These are phyloP conservation scores for Sebastiscus albofasciatus DNA, from an alignment of 2,797 vertebrate genomes.

Conservation along the genomic window DNA sequence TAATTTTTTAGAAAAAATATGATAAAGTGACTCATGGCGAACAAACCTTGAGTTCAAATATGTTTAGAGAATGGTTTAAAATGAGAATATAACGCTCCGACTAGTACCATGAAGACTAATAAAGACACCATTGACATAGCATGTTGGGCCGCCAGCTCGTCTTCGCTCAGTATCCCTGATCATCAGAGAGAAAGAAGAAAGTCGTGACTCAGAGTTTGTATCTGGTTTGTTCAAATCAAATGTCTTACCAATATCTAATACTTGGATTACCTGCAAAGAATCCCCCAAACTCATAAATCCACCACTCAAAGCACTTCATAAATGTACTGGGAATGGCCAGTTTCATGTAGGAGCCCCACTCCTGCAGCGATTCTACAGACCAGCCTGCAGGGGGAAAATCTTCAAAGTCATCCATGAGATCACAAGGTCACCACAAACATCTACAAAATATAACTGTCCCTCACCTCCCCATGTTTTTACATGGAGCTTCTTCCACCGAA, in stretches of 20 bases:
- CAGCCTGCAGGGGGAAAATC: slow-evolving; percentile 84
- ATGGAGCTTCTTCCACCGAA: slow-evolving; percentile 88
- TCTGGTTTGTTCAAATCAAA: not conserved
- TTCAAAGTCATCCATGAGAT: not conserved
- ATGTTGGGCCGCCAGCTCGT: slow-evolving; percentile 89
- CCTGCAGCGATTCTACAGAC: slow-evolving; percentile 88
- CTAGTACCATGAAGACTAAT: slow-evolving; percentile 87
- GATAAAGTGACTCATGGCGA: not conserved
- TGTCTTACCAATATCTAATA: not conserved
- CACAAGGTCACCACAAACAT: not conserved
- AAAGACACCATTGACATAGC: slow-evolving; percentile 82
- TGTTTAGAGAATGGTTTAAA: not conserved
- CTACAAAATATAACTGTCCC: not conserved
- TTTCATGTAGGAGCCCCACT: slow-evolving; percentile 90
- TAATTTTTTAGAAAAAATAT: not conserved
- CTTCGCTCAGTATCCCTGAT: slow-evolving; percentile 86
- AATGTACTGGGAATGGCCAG: slow-evolving; percentile 91
- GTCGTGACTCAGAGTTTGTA: not conserved
- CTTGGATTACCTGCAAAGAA: slow-evolving; percentile 87
- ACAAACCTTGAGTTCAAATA: not conserved
- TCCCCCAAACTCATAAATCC: slow-evolving; percentile 92
- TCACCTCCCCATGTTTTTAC: slow-evolving; percentile 89
- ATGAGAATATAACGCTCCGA: not conserved
- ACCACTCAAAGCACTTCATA: slow-evolving; percentile 95
- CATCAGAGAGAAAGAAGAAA: slow-evolving; percentile 1